Evolutionary conservation across 1,140 invertebrate species (phyloP).

Genomic region (Drosophila teissieri): DNA sequence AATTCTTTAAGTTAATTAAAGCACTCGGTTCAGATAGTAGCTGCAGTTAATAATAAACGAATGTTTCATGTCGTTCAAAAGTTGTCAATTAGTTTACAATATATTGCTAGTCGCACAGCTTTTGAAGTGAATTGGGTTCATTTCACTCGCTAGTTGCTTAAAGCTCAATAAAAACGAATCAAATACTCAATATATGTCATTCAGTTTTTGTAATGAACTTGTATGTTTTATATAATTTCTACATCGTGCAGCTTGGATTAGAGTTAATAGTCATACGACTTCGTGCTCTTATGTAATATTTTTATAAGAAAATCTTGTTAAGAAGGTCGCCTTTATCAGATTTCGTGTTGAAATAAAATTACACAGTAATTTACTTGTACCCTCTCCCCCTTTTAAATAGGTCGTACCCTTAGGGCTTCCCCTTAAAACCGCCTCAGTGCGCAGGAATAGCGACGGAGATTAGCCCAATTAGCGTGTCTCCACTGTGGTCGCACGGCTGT

Average conservation of each 20-base stretch:
- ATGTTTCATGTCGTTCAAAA: not conserved
- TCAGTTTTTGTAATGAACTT: not conserved
- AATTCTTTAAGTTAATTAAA: not conserved
- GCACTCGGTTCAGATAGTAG: no score
- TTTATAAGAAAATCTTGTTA: conserved; percentile 1
- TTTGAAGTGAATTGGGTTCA: conserved; percentile 6
- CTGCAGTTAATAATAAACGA: no score
- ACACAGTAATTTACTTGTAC: conserved; percentile 21
- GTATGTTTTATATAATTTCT: not conserved
- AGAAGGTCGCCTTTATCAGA: conserved; percentile 31
- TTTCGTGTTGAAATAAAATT: conserved; percentile 28
- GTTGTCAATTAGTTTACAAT: conserved; percentile 2
- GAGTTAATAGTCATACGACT: not conserved
- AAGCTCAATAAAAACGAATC: not conserved
- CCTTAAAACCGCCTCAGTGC: conserved; percentile 4
- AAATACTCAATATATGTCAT: not conserved
- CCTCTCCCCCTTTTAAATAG: not conserved
- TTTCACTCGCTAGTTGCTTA: not conserved
- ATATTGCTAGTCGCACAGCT: conserved; percentile 4
- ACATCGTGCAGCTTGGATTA: not conserved
- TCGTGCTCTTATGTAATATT: not conserved
- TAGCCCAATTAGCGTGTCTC: conserved; percentile 34
- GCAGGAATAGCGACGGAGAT: conserved; percentile 6
- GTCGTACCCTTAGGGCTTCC: conserved; percentile 6
- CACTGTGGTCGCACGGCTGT: conserved; percentile 33